These are phyloP conservation scores for Melanotus villosus DNA, from an alignment of 2,888 invertebrate species.

Conservation along the genomic window DNA sequence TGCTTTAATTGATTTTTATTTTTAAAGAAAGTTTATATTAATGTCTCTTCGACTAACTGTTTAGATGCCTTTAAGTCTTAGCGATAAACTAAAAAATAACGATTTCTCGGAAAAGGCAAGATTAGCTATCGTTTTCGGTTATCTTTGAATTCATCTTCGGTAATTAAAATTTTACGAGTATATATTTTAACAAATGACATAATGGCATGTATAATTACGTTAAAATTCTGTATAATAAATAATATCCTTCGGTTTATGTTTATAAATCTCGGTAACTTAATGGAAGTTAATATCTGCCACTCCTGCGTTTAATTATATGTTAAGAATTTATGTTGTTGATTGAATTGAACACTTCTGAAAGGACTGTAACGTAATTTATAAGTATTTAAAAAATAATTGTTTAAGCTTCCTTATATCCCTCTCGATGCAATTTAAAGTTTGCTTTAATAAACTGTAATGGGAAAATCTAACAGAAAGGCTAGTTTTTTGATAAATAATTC, in stretches of 20 bases:
- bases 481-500: no score
- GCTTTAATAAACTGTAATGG: no score
- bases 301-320: slow-evolving; percentile 5
- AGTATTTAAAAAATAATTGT: not conserved
- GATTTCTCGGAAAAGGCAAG: no score
- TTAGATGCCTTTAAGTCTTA: no score
- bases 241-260: not conserved
- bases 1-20: no score
- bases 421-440: no score
- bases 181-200: not conserved
- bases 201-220: not conserved
- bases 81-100: no score
- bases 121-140: no score
- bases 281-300: slow-evolving; percentile 2
- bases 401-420: not conserved
- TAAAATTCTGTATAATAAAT: not conserved
- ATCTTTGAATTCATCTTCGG: not conserved
- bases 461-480: no score
- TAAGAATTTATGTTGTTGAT: not conserved
- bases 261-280: not conserved
- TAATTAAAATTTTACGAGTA: slow-evolving; percentile 13
- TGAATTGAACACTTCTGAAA: not conserved
- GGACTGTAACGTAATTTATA: not conserved
- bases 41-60: no score
- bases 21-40: no score